Conservation (phyloP, 2,113 vertebrate species). For the Lepus americanus region DNA sequence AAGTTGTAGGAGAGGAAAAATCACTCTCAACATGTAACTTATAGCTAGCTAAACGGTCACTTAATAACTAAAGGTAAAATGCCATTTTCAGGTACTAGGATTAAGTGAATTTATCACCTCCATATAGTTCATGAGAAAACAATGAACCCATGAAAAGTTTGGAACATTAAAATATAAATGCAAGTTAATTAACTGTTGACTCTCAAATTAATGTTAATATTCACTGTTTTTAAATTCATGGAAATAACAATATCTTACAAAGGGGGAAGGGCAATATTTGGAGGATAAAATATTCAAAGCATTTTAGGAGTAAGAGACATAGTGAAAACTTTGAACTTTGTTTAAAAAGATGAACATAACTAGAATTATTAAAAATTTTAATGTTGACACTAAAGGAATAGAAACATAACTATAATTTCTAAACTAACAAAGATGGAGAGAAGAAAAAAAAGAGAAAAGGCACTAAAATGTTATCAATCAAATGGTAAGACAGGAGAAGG, state of each 20-base stretch:
- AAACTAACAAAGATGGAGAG: not conserved
- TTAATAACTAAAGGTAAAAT: not conserved
- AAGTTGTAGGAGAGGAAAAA: not conserved
- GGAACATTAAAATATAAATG: not conserved
- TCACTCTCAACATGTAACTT: not conserved
- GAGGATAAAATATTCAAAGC: not conserved
- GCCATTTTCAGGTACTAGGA: not conserved
- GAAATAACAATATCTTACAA: not conserved
- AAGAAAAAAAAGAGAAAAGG: not conserved
- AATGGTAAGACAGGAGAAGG: not conserved
- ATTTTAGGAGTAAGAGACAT: not conserved
- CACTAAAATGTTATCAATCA: not conserved
- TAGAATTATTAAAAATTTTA: not conserved
- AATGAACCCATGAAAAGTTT: not conserved
- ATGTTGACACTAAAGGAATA: slow-evolving; percentile 7
- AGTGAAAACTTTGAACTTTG: not conserved
- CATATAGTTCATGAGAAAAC: not conserved
- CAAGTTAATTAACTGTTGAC: not conserved
- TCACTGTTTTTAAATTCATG: not conserved
- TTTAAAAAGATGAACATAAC: not conserved
- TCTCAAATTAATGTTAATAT: not conserved
- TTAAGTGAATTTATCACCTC: not conserved
- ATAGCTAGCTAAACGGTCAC: not conserved
- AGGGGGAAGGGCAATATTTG: not conserved
- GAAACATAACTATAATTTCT: not conserved